Evolutionary conservation across 2,888 invertebrate genomes (phyloP).

Genomic region (Lumbricus terrestris): DNA sequence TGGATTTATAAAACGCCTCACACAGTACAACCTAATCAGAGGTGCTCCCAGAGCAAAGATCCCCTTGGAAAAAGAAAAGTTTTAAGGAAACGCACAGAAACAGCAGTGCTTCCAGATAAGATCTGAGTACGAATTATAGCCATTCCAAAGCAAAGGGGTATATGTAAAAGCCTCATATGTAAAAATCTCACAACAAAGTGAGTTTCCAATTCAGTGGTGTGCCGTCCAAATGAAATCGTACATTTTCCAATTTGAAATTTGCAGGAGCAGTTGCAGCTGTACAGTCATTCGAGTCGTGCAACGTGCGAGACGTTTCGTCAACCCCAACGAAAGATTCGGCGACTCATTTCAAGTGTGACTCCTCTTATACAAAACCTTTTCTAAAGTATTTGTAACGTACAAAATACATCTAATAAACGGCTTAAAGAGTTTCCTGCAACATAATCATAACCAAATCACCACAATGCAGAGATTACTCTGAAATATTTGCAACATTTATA

Average conservation of each 20-base stretch:
- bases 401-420: not conserved
- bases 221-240: not conserved
- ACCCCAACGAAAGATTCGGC: conserved; percentile 70
- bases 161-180: no score
- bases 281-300: conserved; percentile 62
- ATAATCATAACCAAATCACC: not conserved
- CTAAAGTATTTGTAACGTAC: conserved; percentile 58
- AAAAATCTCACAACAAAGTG: not conserved
- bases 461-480: not conserved
- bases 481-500: not conserved
- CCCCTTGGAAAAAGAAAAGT: no score
- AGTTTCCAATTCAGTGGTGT: not conserved
- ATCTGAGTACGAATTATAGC: no score
- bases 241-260: conserved; percentile 24
- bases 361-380: conserved; percentile 75
- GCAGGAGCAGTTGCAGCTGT: conserved; percentile 74
- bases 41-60: no score
- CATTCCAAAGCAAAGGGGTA: no score
- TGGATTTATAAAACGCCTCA: no score
- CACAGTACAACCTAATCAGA: no score
- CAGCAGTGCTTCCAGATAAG: no score
- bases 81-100: no score
- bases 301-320: conserved; percentile 65
- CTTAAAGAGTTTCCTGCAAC: not conserved
- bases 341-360: conserved; percentile 78